Evolutionary conservation across 2,888 invertebrate genomes (phyloP).

Genomic region (Acrobasis repandana): DNA sequence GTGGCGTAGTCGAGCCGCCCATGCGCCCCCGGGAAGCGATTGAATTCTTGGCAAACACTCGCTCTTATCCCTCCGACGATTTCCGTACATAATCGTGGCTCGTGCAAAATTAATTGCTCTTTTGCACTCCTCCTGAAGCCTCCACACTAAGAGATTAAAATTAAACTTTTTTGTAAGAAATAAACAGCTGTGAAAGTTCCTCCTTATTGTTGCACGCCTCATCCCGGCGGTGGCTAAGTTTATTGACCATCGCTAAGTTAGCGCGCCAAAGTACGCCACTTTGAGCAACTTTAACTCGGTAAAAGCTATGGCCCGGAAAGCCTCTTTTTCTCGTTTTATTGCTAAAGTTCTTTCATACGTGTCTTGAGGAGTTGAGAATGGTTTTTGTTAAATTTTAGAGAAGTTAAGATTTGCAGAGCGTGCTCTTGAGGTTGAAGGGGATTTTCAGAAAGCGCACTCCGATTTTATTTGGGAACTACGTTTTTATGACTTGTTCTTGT

Average conservation of each 20-base stretch:
- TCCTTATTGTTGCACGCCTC: conserved; percentile 60
- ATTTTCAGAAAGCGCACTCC: too few relatives aligned
- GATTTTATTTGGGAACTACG: too few relatives aligned
- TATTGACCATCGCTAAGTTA: conserved; percentile 72
- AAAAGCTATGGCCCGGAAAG: conserved; percentile 67
- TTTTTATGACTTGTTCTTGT: too few relatives aligned
- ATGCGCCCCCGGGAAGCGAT: conserved; percentile 44
- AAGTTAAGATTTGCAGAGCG: conserved; percentile 8
- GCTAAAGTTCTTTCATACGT: conserved; percentile 75
- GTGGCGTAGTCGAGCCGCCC: conserved; percentile 38
- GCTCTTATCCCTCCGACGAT: conserved; percentile 33
- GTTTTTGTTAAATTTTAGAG: conserved; percentile 47
- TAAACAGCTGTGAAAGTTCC: conserved; percentile 56
- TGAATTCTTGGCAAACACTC: conserved; percentile 66
- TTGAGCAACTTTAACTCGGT: conserved; percentile 72
- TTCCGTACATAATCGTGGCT: conserved; percentile 26
- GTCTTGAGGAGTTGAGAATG: conserved; percentile 60
- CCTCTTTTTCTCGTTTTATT: conserved; percentile 74
- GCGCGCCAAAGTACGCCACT: conserved; percentile 64
- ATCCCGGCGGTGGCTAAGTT: conserved; percentile 61
- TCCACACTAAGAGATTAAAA: conserved; percentile 46
- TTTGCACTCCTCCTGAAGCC: conserved; percentile 28
- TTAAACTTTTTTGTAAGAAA: conserved; percentile 54
- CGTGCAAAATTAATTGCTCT: conserved; percentile 32
- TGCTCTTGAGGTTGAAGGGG: conserved; percentile 41